phyloP scores from a whole-genome alignment of 2,113 vertebrate genomes.

The Pontoporia blainvillei region DNA sequence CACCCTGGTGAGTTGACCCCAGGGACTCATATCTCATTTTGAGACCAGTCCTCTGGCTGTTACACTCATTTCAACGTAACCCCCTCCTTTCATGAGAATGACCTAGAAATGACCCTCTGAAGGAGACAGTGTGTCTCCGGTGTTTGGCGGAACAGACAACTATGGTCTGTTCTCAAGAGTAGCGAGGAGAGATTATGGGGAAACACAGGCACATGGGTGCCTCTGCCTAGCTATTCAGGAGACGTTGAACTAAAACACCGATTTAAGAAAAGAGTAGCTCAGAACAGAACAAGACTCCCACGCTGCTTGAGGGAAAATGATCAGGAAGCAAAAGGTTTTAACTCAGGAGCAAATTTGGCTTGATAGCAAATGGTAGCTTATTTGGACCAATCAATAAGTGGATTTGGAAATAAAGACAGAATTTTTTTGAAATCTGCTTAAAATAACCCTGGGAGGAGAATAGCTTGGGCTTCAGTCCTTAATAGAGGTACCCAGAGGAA shows the following conservation, averaged over 20 bases:
- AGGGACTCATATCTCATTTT: constrained; percentile 39
- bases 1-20: constrained; percentile 64
- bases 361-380: not conserved
- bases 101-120: constrained; percentile 44
- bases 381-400: not conserved
- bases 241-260: not conserved
- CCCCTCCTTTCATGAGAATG: constrained; percentile 42
- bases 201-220: not conserved
- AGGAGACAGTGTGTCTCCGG: constrained; percentile 44
- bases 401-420: not conserved
- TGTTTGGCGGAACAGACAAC: constrained; percentile 7
- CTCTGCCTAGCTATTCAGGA: not conserved
- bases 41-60: constrained; percentile 36
- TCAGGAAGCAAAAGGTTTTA: not conserved
- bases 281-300: not conserved
- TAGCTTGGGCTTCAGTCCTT: not conserved
- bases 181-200: not conserved
- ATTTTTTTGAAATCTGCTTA: not conserved
- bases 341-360: not conserved
- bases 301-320: not conserved
- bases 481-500: not conserved
- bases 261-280: not conserved
- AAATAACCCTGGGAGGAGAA: not conserved
- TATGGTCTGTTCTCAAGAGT: not conserved
- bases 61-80: constrained; percentile 30